Base-by-base conservation (phyloP, 2,113 vertebrate species). In the Vulpes lagopus region DNA sequence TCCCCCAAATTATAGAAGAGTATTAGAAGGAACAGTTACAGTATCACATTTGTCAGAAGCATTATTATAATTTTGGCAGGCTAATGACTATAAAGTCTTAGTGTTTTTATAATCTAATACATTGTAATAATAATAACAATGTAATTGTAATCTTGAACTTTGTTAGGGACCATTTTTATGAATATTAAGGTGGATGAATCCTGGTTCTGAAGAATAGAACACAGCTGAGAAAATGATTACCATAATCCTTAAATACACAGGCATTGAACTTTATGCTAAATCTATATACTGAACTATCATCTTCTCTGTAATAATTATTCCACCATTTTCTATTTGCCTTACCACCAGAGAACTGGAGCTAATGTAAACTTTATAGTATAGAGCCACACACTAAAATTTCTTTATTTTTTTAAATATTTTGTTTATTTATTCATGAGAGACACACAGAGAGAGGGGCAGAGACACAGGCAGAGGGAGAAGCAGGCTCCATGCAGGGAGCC, bases 91-190 rank as follows among this genome's bases (percentile, higher is more conserved):
- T 65, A 92, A 93, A 94, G 51, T 6, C 10, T n/a, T 49, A 60
- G 35, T 83, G 4, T 93, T 85, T 95, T 95, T 22, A 67, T 89
- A 96, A 90, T 90, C 11, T 67, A 89, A 84, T 97, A 69, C 30
- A 95, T 92, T 89, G 85, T 49, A 84, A 74, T 94, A 94, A 76
- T 93, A 87, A 94, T 92, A 95, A 11, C 38, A 89, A 23, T 67
- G 60, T 95, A 93, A 95, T 79, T 96, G 62, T 95, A 93, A 86
- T 65, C 43, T 74, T 97, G 64, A 97, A 98, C 73, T 97, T 93
- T 86, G 10, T 91, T 95, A 91, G 51, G 67, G 51, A 53, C n/a
- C 95, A 25, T 97, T 97, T 94, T 91, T 1, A 53, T 95, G 30
- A 97, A 19, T 97, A 94, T 69, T 91, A 83, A 87, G 91, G 49